These are phyloP conservation scores for Artemia sinica DNA, from an alignment of 2,888 invertebrate genomes.

Conservation along the genomic window DNA sequence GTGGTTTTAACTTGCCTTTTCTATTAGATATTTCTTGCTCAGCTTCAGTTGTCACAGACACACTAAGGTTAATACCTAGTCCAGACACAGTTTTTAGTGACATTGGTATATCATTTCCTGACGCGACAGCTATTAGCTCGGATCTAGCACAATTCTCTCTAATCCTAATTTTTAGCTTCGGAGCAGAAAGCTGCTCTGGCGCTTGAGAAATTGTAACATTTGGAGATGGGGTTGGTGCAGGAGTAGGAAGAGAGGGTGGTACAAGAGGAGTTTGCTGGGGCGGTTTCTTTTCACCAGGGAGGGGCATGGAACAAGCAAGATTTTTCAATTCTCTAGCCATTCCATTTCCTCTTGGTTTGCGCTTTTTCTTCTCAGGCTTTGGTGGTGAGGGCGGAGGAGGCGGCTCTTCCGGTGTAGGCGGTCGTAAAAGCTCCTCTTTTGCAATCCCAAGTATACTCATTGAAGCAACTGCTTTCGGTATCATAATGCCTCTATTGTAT, in stretches of 20 bases:
- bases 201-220: constrained; percentile 12
- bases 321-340: constrained; percentile 21
- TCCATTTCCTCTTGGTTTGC: constrained; percentile 4
- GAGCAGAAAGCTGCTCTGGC: constrained; percentile 24
- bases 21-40: neutral
- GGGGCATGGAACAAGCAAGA: constrained; percentile 18
- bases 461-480: constrained; percentile 73
- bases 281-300: constrained; percentile 9
- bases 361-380: constrained; percentile 10
- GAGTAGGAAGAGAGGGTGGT: constrained; percentile 14
- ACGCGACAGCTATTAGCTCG: neutral
- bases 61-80: constrained; percentile 10
- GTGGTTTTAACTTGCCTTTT: constrained; percentile 16
- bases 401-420: constrained; percentile 5
- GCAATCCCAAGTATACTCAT: constrained; percentile 59
- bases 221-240: constrained; percentile 10
- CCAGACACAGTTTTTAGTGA: constrained; percentile 8
- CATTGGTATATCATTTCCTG: constrained; percentile 10
- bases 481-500: constrained; percentile 43
- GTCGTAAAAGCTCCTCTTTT: constrained; percentile 43
- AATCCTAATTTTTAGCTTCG: constrained; percentile 28
- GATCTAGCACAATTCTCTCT: constrained; percentile 24
- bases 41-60: neutral
- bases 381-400: neutral
- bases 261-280: constrained; percentile 5